A percentile compares a stretch with the other conserved stretches of the same genome.
phyloP scores from a whole-genome alignment of 2,888 invertebrate species.

The Aproaerema taeniolella region DNA sequence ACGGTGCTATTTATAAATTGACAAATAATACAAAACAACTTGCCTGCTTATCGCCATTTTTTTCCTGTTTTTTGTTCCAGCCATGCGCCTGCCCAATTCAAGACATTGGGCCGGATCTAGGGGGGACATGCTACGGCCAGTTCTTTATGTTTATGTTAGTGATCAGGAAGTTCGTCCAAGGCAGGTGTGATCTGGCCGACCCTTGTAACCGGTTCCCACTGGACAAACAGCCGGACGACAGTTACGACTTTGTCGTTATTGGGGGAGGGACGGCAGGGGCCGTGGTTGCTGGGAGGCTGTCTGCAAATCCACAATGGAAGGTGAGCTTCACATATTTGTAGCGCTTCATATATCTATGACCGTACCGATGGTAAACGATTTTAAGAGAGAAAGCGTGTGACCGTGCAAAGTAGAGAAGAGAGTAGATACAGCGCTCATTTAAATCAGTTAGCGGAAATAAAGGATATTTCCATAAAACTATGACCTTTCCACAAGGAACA shows the following conservation, averaged over 20 bases:
- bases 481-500: too few relatives aligned
- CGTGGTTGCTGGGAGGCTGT: conserved; percentile 80
- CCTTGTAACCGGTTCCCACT: conserved; percentile 75
- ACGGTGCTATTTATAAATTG: too few relatives aligned
- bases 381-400: too few relatives aligned
- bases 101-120: conserved; percentile 77
- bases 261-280: conserved; percentile 83
- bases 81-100: conserved; percentile 73
- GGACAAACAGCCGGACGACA: conserved; percentile 56
- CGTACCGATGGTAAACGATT: too few relatives aligned
- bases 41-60: too few relatives aligned
- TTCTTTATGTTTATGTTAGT: conserved; percentile 81
- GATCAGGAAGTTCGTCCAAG: conserved; percentile 78
- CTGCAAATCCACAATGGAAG: conserved; percentile 81
- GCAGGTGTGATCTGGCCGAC: conserved; percentile 76
- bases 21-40: too few relatives aligned
- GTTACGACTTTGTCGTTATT: conserved; percentile 81
- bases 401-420: too few relatives aligned
- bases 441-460: too few relatives aligned
- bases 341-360: conserved; percentile 4
- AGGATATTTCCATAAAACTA: too few relatives aligned
- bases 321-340: conserved; percentile 29
- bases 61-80: too few relatives aligned
- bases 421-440: too few relatives aligned
- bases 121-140: conserved; percentile 76